Base-by-base conservation (phyloP, 2,888 invertebrate species). In the Euproctis similis region DNA sequence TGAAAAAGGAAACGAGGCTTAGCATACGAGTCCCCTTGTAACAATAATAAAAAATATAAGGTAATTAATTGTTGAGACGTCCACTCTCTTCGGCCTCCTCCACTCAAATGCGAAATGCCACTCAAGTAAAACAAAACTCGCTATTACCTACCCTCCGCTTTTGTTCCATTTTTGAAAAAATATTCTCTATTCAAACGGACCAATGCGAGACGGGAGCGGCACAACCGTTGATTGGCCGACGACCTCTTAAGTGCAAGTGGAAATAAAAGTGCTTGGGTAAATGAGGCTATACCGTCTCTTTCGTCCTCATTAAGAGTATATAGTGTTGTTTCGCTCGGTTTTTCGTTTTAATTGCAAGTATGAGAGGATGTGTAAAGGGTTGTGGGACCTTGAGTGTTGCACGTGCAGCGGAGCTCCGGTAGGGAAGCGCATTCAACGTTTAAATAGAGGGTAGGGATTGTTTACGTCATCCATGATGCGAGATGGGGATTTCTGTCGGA, bases 331-430 rank as follows among this genome's bases (percentile, higher is more conserved):
- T 54, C 66, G 39, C 56, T 72, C 64, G 49, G 71, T 72, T 77
- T 82, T 81, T 76, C 76, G 78, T 82, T 82, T 82, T 84, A 84
- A 84, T 84, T 84, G 82, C 82, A 67, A 71, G 68, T 69, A 60
- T 63, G 69, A 80, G 81, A 78, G 82, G 75, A 76, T 70, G 70
- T 75, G 73, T 70, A 80, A 75, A 74, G 80, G 78, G 78, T 76
- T 76, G 77, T 57, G 65, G 64, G 78, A 78, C 74, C 80, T 82
- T 77, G 75, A 82, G 82, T 80, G 75, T 67, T 70, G 70, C 81
- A 80, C 80, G 82, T 80, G 82, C 70, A 74, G 50, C 55, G 58
- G 63, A 50, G 57, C 47, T 55, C 54, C 52, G 34, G 26, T 55
- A 56, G 64, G 69, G 67, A 63, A 66, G 62, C 64, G 69, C 72